Percentiles rank a stretch among this genome's conserved stretches.
Evolutionary conservation across 1,140 invertebrate species (phyloP).

Genomic region (Hycleus cichorii): DNA sequence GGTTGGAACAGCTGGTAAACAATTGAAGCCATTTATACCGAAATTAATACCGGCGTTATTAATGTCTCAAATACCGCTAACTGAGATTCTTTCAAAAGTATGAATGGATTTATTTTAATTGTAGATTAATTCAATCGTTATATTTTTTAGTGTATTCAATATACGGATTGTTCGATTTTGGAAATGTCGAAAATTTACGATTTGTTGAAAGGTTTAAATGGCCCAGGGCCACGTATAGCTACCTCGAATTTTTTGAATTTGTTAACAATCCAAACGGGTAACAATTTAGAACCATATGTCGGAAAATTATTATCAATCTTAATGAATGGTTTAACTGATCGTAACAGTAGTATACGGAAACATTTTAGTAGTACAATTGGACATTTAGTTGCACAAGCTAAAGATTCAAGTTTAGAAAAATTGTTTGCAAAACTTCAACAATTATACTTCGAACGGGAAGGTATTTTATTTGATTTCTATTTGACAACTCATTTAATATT

Average conservation of each 20-base stretch:
- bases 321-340: conserved; percentile 72
- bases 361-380: conserved; percentile 77
- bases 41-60: conserved; percentile 71
- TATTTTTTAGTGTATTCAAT: conserved; percentile 70
- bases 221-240: conserved; percentile 77
- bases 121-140: neutral
- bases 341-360: conserved; percentile 75
- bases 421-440: conserved; percentile 71
- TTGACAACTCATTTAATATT: neutral
- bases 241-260: conserved; percentile 78
- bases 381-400: conserved; percentile 78
- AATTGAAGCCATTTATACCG: conserved; percentile 72
- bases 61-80: no score
- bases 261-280: conserved; percentile 48
- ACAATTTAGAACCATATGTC: conserved; percentile 55
- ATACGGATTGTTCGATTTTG: conserved; percentile 66
- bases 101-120: conserved; percentile 23
- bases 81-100: conserved; percentile 77
- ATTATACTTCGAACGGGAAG: conserved; percentile 64
- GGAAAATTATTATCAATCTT: conserved; percentile 73
- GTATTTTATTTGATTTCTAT: conserved; percentile 37
- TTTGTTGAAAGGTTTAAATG: conserved; percentile 69
- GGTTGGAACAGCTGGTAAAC: conserved; percentile 66
- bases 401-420: conserved; percentile 79
- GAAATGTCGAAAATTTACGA: conserved; percentile 69